phyloP scores from a whole-genome alignment of 1,140 invertebrate genomes.

The Sogatella furcifera region DNA sequence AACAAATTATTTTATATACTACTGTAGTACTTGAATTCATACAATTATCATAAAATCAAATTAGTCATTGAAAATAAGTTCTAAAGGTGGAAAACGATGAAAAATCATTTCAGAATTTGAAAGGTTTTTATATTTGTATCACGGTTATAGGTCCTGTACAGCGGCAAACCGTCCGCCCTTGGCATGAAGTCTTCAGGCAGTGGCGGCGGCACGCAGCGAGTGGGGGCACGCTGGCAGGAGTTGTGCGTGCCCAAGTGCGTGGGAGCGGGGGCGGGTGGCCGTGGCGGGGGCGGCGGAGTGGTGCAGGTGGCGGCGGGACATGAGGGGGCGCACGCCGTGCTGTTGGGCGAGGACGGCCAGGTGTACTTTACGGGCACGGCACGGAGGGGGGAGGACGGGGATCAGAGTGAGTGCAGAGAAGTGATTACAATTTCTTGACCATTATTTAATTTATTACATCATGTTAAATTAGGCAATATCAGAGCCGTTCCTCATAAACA shows the following conservation, averaged over 20 bases:
- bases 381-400: slow-evolving; percentile 88
- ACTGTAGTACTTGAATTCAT: too few relatives aligned
- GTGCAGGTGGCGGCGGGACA: slow-evolving; percentile 78
- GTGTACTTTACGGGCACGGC: slow-evolving; percentile 82
- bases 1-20: too few relatives aligned
- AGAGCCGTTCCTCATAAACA: too few relatives aligned
- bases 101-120: too few relatives aligned
- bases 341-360: slow-evolving; percentile 81
- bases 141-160: slow-evolving; percentile 51
- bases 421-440: too few relatives aligned
- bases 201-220: slow-evolving; percentile 37
- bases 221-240: slow-evolving; percentile 62
- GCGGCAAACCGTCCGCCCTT: slow-evolving; percentile 61
- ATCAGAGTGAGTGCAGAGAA: slow-evolving; percentile 43
- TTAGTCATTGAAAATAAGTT: too few relatives aligned
- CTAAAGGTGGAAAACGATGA: too few relatives aligned
- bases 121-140: background rate
- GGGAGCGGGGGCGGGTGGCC: slow-evolving; percentile 77
- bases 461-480: too few relatives aligned
- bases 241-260: slow-evolving; percentile 62
- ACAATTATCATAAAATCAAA: too few relatives aligned
- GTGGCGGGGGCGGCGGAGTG: slow-evolving; percentile 85
- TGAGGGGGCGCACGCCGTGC: slow-evolving; percentile 80
- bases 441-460: too few relatives aligned
- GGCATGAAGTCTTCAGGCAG: slow-evolving; percentile 50